Base-by-base conservation (phyloP, 2,797 vertebrate species). In the Microchirus variegatus region DNA sequence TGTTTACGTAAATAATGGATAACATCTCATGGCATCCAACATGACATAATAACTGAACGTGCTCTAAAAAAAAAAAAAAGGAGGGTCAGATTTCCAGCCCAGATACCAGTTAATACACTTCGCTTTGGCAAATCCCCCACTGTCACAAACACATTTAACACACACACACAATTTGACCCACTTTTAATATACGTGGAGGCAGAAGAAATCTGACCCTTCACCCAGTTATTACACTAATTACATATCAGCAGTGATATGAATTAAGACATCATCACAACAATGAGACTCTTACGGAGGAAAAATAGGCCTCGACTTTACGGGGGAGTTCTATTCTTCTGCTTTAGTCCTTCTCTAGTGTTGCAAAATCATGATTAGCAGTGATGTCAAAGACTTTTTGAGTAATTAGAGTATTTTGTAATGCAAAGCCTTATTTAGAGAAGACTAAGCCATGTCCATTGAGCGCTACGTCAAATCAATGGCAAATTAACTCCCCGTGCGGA, bases 221-320 rank as follows among this genome's bases (percentile, higher is more conserved):
- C 80, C 77, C 69, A 85, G 67, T 87, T 89, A 90, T 88, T 86
- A 83, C 63, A 84, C 75, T 87, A 90, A 90, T 90, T 89, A 87
- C 88, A 86, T 53, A 70, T 87, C 71, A 77, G 57, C 43, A 62
- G 53, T 73, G 75, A 68, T 62, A 77, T 67, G 73, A 36, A 89
- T 87, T 42, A 81, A 79, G 75, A 70, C 58, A 72, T 77, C 43
- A 64, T 82, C 17, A 46, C 12, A 10, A 75, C 10, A 8, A 53
- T 38, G 37, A 26, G 46, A 22, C 37, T 59, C 10, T 64, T 37
- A 31, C 22, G 5, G 1, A n/a, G 14, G 36, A 51, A 47, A 63
- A 16, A 53, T 1, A 17, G 43, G 59, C 42, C 44, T 40, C 58
- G 59, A 77, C 66, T 82, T 77, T 2, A 44, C n/a, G 9, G 59